These are phyloP conservation scores for Charaxes varanes DNA, from an alignment of 1,140 invertebrate species.

Conservation along the genomic window DNA sequence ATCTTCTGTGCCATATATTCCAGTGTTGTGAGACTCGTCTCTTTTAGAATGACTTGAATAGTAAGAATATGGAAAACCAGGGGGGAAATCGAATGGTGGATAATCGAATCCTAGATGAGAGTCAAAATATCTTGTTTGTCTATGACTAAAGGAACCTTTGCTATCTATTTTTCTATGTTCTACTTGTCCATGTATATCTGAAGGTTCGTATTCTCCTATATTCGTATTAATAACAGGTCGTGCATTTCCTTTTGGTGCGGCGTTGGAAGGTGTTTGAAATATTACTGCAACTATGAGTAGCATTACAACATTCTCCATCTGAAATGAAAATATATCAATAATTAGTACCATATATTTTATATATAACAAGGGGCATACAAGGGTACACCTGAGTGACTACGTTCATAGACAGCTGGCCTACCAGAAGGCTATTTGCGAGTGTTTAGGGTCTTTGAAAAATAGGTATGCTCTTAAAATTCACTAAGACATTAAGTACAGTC, in stretches of 20 bases:
- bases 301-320: constrained; percentile 17
- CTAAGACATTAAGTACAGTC: too few species aligned
- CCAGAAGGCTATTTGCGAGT: too few species aligned
- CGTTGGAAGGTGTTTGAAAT: constrained; percentile 8
- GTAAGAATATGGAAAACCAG: constrained; percentile 16
- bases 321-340: constrained; percentile 14
- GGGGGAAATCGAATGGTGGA: constrained; percentile 19
- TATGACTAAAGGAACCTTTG: constrained; percentile 16
- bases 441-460: too few species aligned
- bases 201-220: constrained; percentile 6
- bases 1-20: constrained; percentile 30
- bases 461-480: too few species aligned
- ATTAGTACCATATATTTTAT: too few species aligned
- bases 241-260: constrained; percentile 13
- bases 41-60: constrained; percentile 23
- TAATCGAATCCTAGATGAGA: constrained; percentile 15
- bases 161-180: constrained; percentile 13
- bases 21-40: constrained; percentile 28
- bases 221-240: background rate
- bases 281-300: constrained; percentile 7
- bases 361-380: too few species aligned
- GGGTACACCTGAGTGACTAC: too few species aligned
- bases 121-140: constrained; percentile 50
- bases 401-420: too few species aligned
- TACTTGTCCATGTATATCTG: constrained; percentile 11